Conservation (phyloP, 1,140 invertebrate species). For the Adoxophyes honmai region DNA sequence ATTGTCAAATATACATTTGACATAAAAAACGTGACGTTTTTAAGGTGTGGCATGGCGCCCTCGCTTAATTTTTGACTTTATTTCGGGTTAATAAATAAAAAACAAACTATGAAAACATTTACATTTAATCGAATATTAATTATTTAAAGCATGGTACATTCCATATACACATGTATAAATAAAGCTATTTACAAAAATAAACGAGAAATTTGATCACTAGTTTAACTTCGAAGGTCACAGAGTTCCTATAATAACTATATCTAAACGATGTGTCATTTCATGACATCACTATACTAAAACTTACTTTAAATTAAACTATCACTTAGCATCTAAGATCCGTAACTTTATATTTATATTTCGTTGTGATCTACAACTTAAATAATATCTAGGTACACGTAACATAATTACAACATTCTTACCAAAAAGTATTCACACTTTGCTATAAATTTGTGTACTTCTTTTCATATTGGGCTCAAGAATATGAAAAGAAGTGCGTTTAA, state of each 20-base stretch:
- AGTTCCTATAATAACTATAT: neutral
- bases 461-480: slow-evolving; percentile 53
- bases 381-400: neutral
- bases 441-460: slow-evolving; percentile 27
- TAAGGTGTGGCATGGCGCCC: too few relatives aligned
- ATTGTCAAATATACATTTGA: too few relatives aligned
- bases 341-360: slow-evolving; percentile 7
- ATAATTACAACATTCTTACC: slow-evolving; percentile 1
- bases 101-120: slow-evolving; percentile 1
- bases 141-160: slow-evolving; percentile 12
- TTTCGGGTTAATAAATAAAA: neutral
- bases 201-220: neutral
- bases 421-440: slow-evolving; percentile 7
- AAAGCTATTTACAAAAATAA: slow-evolving; percentile 10
- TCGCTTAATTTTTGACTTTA: too few relatives aligned
- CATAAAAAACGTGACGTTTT: too few relatives aligned
- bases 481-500: slow-evolving; percentile 30
- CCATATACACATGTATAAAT: slow-evolving; percentile 9
- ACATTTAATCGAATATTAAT: slow-evolving; percentile 1
- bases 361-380: slow-evolving; percentile 10
- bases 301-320: neutral
- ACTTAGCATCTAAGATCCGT: neutral
- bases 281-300: neutral
- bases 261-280: neutral
- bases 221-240: neutral